These are phyloP conservation scores for Antigone vipio DNA, from an alignment of 2,113 vertebrate species.

Conservation along the genomic window DNA sequence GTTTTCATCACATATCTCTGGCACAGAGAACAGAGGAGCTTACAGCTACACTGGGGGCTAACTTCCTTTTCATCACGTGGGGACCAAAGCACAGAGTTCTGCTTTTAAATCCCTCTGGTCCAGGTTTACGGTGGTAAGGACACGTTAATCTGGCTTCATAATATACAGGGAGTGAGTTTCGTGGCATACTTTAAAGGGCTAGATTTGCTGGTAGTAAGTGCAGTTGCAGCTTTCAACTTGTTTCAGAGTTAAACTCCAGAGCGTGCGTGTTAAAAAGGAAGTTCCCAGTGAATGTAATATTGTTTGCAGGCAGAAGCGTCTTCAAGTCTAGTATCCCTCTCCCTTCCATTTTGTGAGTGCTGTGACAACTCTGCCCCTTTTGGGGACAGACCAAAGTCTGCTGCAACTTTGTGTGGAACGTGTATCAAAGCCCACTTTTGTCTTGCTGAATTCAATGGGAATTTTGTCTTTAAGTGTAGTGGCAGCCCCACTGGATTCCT, in stretches of 20 bases:
- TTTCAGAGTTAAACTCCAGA: neutral
- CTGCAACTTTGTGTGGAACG: neutral
- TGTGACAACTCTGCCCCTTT: conserved; percentile 12
- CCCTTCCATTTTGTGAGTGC: neutral
- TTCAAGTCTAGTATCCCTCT: neutral
- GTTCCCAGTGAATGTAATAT: neutral
- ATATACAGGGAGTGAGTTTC: neutral
- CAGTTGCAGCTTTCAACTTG: neutral
- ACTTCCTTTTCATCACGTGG: neutral
- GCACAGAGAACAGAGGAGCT: neutral
- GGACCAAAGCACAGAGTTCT: neutral
- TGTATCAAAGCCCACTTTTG: conserved; percentile 51
- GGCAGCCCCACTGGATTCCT: neutral
- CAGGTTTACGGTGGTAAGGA: neutral
- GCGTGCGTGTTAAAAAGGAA: neutral
- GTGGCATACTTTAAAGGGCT: neutral
- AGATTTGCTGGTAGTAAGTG: neutral
- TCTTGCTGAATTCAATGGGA: conserved; percentile 48
- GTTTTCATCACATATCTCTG: neutral
- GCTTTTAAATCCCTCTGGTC: neutral
- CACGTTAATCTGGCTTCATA: rapidly evolving
- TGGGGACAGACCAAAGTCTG: conserved; percentile 24
- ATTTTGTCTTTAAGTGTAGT: conserved; percentile 45
- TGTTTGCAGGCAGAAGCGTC: conserved; percentile 4
- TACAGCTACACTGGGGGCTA: neutral